Evolutionary conservation across 2,113 vertebrate genomes (phyloP).

Genomic region (Menura novaehollandiae): DNA sequence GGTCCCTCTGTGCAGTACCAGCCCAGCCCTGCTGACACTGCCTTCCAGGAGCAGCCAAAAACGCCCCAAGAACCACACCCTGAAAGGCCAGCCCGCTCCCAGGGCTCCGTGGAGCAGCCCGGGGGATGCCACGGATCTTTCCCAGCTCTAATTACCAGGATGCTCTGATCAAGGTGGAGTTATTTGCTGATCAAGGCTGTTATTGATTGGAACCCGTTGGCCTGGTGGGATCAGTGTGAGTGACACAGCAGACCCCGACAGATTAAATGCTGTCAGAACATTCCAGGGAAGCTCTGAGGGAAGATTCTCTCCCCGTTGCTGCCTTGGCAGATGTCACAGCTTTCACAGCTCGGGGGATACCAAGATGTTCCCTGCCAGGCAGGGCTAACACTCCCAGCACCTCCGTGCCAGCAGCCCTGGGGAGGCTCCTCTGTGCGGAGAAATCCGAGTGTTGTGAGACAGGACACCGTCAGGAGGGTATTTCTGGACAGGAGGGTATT

Average conservation of each 20-base stretch:
- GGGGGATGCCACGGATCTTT: not conserved
- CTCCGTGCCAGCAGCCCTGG: not conserved
- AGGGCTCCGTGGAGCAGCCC: not conserved
- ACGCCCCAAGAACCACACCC: not conserved
- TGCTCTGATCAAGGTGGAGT: conserved; percentile 19
- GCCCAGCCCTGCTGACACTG: not conserved
- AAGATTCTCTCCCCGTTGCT: not conserved
- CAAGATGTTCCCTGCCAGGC: conserved; percentile 11
- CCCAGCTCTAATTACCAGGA: not conserved
- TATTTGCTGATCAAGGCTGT: conserved; percentile 26
- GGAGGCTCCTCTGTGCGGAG: not conserved
- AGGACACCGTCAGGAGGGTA: too few relatives aligned
- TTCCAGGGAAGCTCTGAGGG: not conserved
- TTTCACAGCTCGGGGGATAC: not conserved
- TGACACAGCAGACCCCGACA: not conserved
- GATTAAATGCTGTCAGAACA: not conserved
- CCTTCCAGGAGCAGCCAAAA: not conserved
- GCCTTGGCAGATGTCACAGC: not conserved
- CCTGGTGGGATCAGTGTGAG: not conserved
- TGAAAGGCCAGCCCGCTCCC: not conserved
- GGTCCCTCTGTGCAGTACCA: not conserved
- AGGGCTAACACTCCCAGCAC: conserved; percentile 2
- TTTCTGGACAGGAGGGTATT: not conserved
- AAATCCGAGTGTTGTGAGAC: not conserved
- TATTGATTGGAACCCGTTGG: not conserved